Evolutionary conservation across 2,113 vertebrate genomes (phyloP), one percentile per base, ranked within the genome.

Genomic region (Dasypus novemcinctus): DNA sequence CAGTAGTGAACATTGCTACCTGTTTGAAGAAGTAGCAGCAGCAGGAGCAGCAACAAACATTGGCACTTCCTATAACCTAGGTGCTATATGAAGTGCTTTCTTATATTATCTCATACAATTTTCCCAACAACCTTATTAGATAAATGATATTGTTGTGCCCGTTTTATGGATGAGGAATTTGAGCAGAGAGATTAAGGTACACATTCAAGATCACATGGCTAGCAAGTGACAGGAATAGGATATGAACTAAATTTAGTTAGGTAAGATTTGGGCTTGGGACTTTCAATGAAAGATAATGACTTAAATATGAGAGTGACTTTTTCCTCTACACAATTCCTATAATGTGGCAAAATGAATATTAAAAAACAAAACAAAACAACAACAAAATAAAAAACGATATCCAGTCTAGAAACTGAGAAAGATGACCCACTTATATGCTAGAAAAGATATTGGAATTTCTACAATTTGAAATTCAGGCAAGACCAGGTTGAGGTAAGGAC

Each of bases 151-250:
- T 86, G 2, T 88, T 87, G 38, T 91, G 61, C 46, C 15, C 1
- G 7, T 87, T 91, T 93, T 95, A 63, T 96, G 76, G 54, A 74
- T 90, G 33, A 87, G 74, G 74, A 79, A 90, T 83, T 36, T 68
- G 64, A 91, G 27, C 57, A 88, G 27, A 93, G 49, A 95, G 61
- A 92, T 96, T 92, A 80, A 83, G 57, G 33, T 66, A 38, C 68
- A 0, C 87, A 46, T 81, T 84, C 64, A 96, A 80, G 21, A 66
- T 61, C 52, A 71, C n/a, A 33, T 71, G 38, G 81, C 46, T 90
- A 49, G 18, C 93, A 85, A 80, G 61, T 93, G 69, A 18, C 61
- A 93, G 41, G 83, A 78, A 38, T 61, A 92, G 68, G 4, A 63
- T 74, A 83, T 87, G 49, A 84, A 54, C 29, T 93, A 82, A 84